Percentiles rank a stretch among this genome's conserved stretches.
Conservation (phyloP, 2,888 invertebrate species). For the Coremacera marginata region DNA sequence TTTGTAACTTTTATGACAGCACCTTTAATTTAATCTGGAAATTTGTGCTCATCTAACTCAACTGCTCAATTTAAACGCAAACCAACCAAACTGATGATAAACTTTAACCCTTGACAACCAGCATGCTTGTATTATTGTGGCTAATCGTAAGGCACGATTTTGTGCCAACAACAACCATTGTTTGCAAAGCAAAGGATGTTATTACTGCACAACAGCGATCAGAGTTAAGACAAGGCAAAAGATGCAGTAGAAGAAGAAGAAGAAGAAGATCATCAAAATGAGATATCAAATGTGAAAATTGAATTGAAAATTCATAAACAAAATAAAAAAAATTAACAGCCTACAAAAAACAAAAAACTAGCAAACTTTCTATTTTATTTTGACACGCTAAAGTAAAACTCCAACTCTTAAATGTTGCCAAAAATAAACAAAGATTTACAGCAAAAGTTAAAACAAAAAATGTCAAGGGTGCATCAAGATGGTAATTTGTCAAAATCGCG, state of each 20-base stretch:
- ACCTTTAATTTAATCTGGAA: neutral
- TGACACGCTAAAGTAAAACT: neutral
- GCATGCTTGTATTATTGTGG: neutral
- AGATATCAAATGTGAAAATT: conserved; percentile 8
- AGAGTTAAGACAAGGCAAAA: neutral
- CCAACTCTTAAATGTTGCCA: neutral
- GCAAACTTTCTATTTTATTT: conserved; percentile 16
- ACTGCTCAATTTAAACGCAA: conserved; percentile 8
- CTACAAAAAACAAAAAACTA: neutral
- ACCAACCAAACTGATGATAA: neutral
- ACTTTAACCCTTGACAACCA: conserved; percentile 9
- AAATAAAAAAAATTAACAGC: neutral
- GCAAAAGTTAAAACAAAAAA: conserved; percentile 27
- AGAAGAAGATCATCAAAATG: neutral
- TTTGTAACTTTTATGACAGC: neutral
- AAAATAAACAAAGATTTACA: conserved; percentile 1
- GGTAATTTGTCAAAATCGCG: conserved; percentile 55
- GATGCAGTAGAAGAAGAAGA: neutral
- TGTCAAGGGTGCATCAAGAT: conserved; percentile 58
- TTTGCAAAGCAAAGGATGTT: neutral
- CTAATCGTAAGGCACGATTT: neutral
- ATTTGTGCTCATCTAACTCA: neutral
- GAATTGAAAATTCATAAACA: neutral
- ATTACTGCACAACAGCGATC: neutral
- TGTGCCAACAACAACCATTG: neutral